Base-by-base conservation (phyloP, 2,797 vertebrate genomes). In the Sebastes iracundus region DNA sequence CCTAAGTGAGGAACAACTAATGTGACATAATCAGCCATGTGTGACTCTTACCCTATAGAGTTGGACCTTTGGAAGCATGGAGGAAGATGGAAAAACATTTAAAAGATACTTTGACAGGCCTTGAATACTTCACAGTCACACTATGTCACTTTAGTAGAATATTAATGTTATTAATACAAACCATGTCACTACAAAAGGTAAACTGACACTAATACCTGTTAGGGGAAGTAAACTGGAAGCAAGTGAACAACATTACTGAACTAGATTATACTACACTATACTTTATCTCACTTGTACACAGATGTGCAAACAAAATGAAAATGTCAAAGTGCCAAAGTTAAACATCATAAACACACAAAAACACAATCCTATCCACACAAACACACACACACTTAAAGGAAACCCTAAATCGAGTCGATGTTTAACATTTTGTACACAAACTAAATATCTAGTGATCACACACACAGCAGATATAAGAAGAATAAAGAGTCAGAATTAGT, bases 41-140 rank as follows among this genome's bases (percentile, higher is more conserved):
- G 79, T 9, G 23, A 52, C 42, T 90, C 98, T 99, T 99, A 99
- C 98, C 98, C 92, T 87, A 99, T 96, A 23, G 98, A 98, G 93
- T 97, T 96, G 6, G 97, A 97, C 91, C 98, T 99, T 95, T 80
- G 88, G 93, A 92, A 93, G 96, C 95, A 93, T 75, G 92, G 33
- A 62, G 87, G 79, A 68, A 85, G 81, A 93, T 2, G 42, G 53
- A 89, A 85, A 80, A 85, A 90, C 27, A 14, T 79, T 81, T 69
- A n/a, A 7, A 76, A 68, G 72, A 80, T 18, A 60, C 28, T 52
- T 16, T 14, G 22, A 67, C 23, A 22, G 42, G 23, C 3, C 13
- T 56, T 6, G 2, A 11, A 20, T 46, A 46, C 16, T 38, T 27
- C 7, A 59, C 28, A 49, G 8, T 53, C 33, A 55, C 23, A 62